Conservation (phyloP, 2,888 invertebrate genomes). For the Epistrophe grossulariae region DNA sequence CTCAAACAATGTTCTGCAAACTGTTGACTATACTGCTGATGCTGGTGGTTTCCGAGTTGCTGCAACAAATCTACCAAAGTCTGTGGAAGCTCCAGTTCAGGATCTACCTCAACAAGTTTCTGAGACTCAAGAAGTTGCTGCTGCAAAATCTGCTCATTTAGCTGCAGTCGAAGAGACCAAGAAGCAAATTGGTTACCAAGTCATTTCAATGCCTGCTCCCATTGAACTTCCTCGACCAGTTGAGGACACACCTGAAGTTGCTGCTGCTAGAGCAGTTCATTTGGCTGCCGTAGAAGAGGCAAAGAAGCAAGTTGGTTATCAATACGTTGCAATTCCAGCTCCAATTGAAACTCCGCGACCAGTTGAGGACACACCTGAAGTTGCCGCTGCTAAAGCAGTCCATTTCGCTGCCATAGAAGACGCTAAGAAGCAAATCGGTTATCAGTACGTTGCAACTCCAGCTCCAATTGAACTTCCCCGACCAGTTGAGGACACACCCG, state of each 20-base stretch:
- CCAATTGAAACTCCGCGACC: neutral
- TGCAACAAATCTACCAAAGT: constrained; percentile 86
- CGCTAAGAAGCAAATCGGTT: neutral
- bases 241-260: neutral
- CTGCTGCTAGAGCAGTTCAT: neutral
- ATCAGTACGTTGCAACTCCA: neutral
- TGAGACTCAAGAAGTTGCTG: constrained; percentile 13
- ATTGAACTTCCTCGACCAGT: neutral
- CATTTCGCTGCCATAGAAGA: constrained; percentile 11
- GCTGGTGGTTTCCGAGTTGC: constrained; percentile 86
- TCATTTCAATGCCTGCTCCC: no score
- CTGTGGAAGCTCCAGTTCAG: constrained; percentile 77
- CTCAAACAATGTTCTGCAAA: constrained; percentile 85
- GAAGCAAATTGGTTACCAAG: neutral
- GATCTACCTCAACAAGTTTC: neutral
- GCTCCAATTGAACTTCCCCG: neutral
- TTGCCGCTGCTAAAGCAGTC: neutral
- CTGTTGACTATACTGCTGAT: constrained; percentile 86
- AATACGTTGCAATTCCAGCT: neutral
- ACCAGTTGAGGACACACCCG: neutral
- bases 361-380: constrained; percentile 1
- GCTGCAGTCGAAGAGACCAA: neutral
- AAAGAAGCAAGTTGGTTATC: neutral
- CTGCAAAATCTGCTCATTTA: constrained; percentile 2
- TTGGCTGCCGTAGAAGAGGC: constrained; percentile 4